Conservation (phyloP, 2,113 vertebrate genomes). For the Macrotus californicus region DNA sequence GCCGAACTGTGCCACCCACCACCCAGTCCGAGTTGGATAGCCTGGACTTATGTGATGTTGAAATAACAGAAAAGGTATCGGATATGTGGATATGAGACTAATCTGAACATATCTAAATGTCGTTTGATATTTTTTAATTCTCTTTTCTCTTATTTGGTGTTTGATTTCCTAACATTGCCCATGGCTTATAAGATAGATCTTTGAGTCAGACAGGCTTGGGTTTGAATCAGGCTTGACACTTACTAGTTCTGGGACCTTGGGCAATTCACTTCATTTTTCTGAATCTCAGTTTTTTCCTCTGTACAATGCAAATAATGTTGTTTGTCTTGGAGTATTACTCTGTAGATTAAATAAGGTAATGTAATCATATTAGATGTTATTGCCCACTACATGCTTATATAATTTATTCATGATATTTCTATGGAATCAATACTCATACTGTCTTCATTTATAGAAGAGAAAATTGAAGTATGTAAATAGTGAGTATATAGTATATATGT, state of each 20-base stretch:
- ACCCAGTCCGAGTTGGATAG: slow-evolving; percentile 74
- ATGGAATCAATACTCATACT: not conserved
- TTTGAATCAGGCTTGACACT: not conserved
- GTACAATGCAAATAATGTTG: not conserved
- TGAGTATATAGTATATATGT: not conserved
- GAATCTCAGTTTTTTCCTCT: not conserved
- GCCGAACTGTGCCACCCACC: slow-evolving; percentile 78
- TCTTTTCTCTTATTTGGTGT: not conserved
- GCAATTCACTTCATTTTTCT: not conserved
- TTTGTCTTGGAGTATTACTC: not conserved
- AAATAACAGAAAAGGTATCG: slow-evolving; percentile 79
- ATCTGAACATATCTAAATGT: not conserved
- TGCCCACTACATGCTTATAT: not conserved
- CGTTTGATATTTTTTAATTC: not conserved
- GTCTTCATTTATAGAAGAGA: not conserved
- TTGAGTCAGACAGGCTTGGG: not conserved
- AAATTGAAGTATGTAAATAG: not conserved
- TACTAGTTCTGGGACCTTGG: not conserved
- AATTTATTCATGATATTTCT: not conserved
- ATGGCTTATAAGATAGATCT: not conserved
- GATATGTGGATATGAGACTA: not conserved
- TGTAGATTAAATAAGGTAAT: not conserved
- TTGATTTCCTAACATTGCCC: not conserved
- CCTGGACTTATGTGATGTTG: slow-evolving; percentile 71
- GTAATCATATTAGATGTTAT: not conserved